Conservation (phyloP, 2,888 invertebrate genomes). For the Tolmerus cingulatus region DNA sequence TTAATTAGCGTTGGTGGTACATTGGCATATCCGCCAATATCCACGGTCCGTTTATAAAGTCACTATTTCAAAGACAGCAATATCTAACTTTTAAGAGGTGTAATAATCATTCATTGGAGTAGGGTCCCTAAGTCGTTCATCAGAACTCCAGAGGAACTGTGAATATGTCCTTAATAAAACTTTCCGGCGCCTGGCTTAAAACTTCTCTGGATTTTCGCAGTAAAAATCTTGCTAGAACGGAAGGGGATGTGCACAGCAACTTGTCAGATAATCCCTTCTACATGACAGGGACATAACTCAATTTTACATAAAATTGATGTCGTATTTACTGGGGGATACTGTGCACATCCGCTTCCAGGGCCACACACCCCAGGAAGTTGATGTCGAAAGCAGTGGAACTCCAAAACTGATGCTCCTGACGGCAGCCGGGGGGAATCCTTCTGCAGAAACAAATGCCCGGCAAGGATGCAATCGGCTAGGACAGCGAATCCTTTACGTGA, state of each 20-base stretch:
- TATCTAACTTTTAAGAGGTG: constrained; percentile 16
- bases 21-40: neutral
- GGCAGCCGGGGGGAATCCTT: neutral
- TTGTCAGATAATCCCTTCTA: constrained; percentile 36
- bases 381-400: neutral
- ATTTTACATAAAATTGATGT: constrained; percentile 43
- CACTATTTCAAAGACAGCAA: neutral
- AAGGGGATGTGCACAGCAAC: neutral
- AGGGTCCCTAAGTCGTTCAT: neutral
- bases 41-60: neutral
- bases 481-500: neutral
- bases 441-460: neutral
- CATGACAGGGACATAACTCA: constrained; percentile 41
- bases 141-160: neutral
- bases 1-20: neutral
- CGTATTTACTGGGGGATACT: constrained; percentile 35
- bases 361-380: neutral
- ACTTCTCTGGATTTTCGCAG: constrained; percentile 14
- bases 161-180: constrained; percentile 40
- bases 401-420: constrained; percentile 25
- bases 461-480: neutral
- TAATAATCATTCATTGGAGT: constrained; percentile 17
- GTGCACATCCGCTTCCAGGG: neutral
- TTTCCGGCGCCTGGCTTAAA: constrained; percentile 36
- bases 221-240: constrained; percentile 13